Evolutionary conservation across 2,888 invertebrate genomes (phyloP).

Genomic region (Tiphia femorata): DNA sequence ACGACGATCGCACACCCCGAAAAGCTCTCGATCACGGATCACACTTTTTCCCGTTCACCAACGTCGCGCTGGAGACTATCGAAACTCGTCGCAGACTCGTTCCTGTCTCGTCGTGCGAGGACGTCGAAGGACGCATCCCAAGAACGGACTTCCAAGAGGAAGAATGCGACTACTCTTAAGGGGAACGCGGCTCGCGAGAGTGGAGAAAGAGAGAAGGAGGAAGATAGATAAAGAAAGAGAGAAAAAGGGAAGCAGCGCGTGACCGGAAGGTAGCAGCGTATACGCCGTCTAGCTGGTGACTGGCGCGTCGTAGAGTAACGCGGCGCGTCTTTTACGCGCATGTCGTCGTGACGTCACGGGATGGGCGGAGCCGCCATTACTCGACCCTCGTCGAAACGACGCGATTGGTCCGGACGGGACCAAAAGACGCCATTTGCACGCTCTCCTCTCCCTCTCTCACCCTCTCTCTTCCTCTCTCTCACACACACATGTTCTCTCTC

Average conservation of each 20-base stretch:
- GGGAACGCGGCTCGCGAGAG: background rate
- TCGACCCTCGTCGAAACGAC: conserved; percentile 19
- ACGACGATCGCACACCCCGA: too few species aligned
- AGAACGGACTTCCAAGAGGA: background rate
- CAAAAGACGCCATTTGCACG: conserved; percentile 48
- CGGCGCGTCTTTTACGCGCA: conserved; percentile 34
- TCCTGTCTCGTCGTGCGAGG: background rate
- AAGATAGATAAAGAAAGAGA: background rate
- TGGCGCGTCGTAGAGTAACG: conserved; percentile 24
- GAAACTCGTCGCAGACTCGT: conserved; percentile 6
- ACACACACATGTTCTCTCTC: background rate
- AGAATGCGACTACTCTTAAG: background rate
- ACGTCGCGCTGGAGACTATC: too few species aligned
- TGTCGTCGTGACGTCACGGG: conserved; percentile 31
- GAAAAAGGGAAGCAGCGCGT: background rate
- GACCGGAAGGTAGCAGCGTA: conserved; percentile 33
- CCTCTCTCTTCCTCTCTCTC: conserved; percentile 4
- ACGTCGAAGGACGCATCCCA: background rate
- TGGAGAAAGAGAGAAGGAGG: background rate
- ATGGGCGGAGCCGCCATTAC: conserved; percentile 35
- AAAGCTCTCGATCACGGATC: too few species aligned
- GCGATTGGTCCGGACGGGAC: conserved; percentile 43
- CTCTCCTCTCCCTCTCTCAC: conserved; percentile 20
- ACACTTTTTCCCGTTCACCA: too few species aligned
- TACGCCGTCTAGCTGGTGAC: conserved; percentile 47